Conservation (phyloP, 2,113 vertebrate species). For the Bolborhynchus lineola region DNA sequence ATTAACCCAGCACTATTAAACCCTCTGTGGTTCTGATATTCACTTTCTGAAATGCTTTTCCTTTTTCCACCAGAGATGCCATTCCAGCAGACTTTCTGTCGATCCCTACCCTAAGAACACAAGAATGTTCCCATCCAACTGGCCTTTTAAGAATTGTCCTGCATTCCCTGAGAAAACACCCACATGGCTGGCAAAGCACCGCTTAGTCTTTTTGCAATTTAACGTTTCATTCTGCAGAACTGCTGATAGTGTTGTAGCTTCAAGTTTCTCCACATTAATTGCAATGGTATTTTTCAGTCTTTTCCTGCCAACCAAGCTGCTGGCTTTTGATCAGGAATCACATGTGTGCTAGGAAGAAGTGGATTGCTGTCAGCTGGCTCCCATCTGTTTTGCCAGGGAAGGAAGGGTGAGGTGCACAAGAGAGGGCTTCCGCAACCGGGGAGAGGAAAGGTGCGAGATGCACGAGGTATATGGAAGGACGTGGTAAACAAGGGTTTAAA, state of each 20-base stretch:
- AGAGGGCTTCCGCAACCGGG: accelerated
- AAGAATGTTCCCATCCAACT: neutral
- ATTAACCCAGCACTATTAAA: neutral
- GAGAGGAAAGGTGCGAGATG: neutral
- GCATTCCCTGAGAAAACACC: neutral
- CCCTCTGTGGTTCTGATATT: neutral
- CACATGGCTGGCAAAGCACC: slow-evolving; percentile 14
- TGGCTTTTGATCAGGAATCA: slow-evolving; percentile 37
- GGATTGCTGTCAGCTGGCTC: slow-evolving; percentile 1
- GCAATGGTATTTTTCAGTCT: slow-evolving; percentile 36
- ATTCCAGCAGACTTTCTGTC: neutral
- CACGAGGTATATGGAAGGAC: neutral
- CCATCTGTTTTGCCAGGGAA: neutral
- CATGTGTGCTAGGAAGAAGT: neutral
- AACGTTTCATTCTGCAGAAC: neutral
- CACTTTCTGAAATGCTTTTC: neutral
- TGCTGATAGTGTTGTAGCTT: neutral
- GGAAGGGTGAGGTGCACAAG: neutral
- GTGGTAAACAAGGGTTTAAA: neutral
- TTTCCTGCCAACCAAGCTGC: slow-evolving; percentile 53
- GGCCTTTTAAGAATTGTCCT: neutral
- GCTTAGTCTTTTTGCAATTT: slow-evolving; percentile 12
- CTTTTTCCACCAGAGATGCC: neutral
- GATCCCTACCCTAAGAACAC: neutral
- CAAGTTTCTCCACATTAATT: slow-evolving; percentile 44